Conservation (phyloP, 2,888 invertebrate species). For the Ophraella communa region DNA sequence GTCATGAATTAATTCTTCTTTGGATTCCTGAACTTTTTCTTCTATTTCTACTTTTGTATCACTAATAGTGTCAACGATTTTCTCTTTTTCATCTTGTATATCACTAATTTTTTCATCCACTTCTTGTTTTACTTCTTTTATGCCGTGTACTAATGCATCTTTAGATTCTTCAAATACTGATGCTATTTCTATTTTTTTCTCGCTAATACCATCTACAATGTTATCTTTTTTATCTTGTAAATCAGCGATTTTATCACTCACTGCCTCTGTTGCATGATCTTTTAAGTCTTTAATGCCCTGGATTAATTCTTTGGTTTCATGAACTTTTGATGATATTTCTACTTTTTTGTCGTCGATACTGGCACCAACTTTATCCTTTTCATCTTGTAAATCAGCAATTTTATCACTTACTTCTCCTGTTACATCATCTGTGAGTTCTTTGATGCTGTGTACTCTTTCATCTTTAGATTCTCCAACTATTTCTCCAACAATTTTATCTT, state of each 20-base stretch:
- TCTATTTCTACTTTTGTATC: not conserved
- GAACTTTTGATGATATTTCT: not conserved
- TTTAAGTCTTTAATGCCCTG: constrained; percentile 1
- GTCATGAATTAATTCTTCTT: not conserved
- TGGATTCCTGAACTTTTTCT: not conserved
- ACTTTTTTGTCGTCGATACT: not conserved
- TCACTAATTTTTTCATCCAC: not conserved
- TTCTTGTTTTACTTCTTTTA: constrained; percentile 1
- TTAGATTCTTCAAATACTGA: not conserved
- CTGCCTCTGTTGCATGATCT: not conserved
- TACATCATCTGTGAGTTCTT: not conserved
- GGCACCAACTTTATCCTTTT: not conserved
- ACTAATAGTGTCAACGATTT: not conserved
- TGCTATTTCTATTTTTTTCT: not conserved
- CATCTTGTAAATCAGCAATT: not conserved
- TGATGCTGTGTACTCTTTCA: not conserved
- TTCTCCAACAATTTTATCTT: not conserved
- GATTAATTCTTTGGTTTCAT: not conserved
- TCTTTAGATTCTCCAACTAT: not conserved
- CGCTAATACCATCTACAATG: not conserved
- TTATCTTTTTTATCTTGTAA: not conserved
- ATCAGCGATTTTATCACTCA: not conserved
- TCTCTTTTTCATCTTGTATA: not conserved
- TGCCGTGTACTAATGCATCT: not conserved
- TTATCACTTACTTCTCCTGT: not conserved